Percentiles rank a stretch among this genome's conserved stretches.
phyloP scores from a whole-genome alignment of 2,888 invertebrate species.

The Lasioglossum villosulum region DNA sequence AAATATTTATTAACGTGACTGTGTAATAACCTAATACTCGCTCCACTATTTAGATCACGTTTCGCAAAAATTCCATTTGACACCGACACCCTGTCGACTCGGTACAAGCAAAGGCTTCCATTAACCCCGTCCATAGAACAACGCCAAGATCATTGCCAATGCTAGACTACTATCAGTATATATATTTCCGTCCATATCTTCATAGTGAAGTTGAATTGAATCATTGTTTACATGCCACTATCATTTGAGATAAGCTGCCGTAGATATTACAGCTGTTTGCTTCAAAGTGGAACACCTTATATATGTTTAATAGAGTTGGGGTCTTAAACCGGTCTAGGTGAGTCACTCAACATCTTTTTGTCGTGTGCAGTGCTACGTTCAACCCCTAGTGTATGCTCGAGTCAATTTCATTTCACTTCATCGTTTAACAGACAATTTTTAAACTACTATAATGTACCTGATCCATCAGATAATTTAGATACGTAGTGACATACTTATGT shows the following conservation, averaged over 20 bases:
- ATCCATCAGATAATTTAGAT: too few species aligned
- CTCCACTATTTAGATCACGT: neutral
- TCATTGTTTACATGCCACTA: neutral
- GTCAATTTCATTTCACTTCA: neutral
- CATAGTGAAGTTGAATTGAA: neutral
- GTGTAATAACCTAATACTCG: neutral
- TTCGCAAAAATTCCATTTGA: neutral
- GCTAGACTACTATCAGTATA: neutral
- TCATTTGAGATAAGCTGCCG: neutral
- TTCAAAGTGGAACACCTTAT: neutral
- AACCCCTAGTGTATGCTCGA: neutral
- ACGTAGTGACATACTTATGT: too few species aligned
- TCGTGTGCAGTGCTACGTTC: slow-evolving; percentile 2
- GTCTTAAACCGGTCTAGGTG: slow-evolving; percentile 1
- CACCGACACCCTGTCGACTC: neutral
- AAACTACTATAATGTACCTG: too few species aligned
- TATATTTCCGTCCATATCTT: neutral
- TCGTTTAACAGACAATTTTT: neutral
- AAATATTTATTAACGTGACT: neutral
- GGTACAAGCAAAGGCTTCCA: neutral
- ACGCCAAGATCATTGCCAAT: neutral
- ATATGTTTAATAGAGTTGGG: neutral
- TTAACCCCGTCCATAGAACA: neutral
- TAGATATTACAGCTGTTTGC: neutral
- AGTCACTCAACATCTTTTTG: slow-evolving; percentile 15